Percentiles rank a stretch among this genome's conserved stretches.
Conservation (phyloP, 2,113 vertebrate species). For the Ptyas mucosa region DNA sequence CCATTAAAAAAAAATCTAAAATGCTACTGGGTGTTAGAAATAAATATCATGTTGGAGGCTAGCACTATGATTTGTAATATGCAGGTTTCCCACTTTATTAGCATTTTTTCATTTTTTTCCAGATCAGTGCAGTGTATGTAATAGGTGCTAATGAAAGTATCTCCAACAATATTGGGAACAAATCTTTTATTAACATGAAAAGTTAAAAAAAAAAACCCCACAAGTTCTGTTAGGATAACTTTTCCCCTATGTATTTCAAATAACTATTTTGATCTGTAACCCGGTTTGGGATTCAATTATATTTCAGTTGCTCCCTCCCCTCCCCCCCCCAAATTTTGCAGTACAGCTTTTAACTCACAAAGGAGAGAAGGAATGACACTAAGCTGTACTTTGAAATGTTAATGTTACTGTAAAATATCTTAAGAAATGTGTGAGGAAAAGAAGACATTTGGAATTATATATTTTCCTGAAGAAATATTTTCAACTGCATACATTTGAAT, state of each 20-base stretch:
- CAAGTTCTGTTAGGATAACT: not conserved
- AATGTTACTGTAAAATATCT: not conserved
- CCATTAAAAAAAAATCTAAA: not conserved
- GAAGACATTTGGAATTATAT: not conserved
- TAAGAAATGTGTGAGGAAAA: not conserved
- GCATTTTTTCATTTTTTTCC: not conserved
- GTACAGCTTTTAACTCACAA: not conserved
- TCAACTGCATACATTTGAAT: not conserved
- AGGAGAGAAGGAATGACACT: not conserved
- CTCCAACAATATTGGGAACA: not conserved
- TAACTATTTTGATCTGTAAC: not conserved
- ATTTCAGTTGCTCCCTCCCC: not conserved
- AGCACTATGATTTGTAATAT: not conserved
- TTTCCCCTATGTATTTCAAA: not conserved
- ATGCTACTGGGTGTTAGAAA: not conserved
- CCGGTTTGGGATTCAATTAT: not conserved
- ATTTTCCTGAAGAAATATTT: not conserved
- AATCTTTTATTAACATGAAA: not conserved
- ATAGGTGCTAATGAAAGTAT: not conserved
- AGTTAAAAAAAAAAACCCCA: slow-evolving; percentile 9
- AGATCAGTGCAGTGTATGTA: not conserved
- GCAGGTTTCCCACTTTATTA: not conserved
- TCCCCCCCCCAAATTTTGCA: not conserved
- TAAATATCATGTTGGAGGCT: not conserved
- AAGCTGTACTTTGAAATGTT: not conserved